phyloP scores from a whole-genome alignment of 2,888 invertebrate species.

The Pyralis farinalis region DNA sequence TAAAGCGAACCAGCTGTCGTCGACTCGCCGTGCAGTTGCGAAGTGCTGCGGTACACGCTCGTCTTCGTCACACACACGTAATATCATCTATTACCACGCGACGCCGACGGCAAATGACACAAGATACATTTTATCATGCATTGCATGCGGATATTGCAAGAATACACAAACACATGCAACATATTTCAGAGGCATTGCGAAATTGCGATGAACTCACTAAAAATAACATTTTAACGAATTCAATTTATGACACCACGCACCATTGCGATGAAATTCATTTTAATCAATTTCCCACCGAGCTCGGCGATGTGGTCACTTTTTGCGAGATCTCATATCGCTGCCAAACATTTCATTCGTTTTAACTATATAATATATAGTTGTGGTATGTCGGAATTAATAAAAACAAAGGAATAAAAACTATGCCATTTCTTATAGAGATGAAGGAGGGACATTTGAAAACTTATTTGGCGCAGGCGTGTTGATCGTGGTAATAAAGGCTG shows the following conservation, averaged over 20 bases:
- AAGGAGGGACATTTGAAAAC: slow-evolving; percentile 34
- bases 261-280: slow-evolving; percentile 3
- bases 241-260: slow-evolving; percentile 1
- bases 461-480: slow-evolving; percentile 50
- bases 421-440: slow-evolving; percentile 43
- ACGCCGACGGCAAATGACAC: slow-evolving; percentile 29
- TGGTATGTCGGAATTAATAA: slow-evolving; percentile 3
- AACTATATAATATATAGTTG: not conserved
- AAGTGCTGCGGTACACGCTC: slow-evolving; percentile 48
- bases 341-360: too few relatives aligned
- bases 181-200: not conserved
- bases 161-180: not conserved
- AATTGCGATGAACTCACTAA: not conserved
- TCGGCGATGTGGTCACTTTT: not conserved
- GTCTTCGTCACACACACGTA: slow-evolving; percentile 54
- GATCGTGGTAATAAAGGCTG: slow-evolving; percentile 67
- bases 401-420: slow-evolving; percentile 7
- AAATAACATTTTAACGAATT: not conserved
- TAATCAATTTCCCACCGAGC: not conserved
- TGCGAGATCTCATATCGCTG: not conserved
- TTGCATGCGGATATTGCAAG: slow-evolving; percentile 11
- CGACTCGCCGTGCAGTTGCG: slow-evolving; percentile 57
- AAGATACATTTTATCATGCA: slow-evolving; percentile 29
- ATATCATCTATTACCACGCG: slow-evolving; percentile 43
- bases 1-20: slow-evolving; percentile 64